These are phyloP conservation scores for Hippopotamus amphibius DNA, from an alignment of 2,113 vertebrate genomes.

Conservation along the genomic window DNA sequence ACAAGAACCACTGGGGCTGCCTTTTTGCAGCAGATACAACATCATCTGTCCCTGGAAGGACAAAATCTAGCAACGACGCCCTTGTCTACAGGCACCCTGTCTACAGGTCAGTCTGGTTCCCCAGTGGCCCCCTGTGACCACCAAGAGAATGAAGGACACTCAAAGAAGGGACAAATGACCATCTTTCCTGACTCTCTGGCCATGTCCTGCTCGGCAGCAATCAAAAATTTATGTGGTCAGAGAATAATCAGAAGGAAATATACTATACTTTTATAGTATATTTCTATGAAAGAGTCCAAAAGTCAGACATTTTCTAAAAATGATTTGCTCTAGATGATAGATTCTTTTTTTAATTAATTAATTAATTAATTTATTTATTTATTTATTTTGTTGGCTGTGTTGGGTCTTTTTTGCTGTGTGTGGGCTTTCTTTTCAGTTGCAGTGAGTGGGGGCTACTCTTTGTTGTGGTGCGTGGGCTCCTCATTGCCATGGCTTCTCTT, in stretches of 20 bases:
- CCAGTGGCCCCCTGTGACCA: neutral
- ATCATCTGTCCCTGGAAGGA: neutral
- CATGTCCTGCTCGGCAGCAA: neutral
- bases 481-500: neutral
- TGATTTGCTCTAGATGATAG: neutral
- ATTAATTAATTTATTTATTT: neutral
- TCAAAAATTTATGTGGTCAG: neutral
- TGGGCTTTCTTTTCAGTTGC: neutral
- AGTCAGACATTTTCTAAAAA: neutral
- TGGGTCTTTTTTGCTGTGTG: neutral
- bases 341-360: neutral
- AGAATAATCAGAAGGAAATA: neutral
- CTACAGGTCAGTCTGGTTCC: neutral
- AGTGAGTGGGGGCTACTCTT: neutral
- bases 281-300: neutral
- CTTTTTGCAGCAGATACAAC: neutral
- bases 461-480: accelerated
- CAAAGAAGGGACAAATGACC: neutral
- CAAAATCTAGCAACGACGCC: neutral
- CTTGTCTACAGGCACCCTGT: neutral
- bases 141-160: neutral
- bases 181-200: neutral
- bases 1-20: neutral
- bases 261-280: too few relatives aligned
- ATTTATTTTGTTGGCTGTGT: neutral